Evolutionary conservation across 2,113 vertebrate species (phyloP).

Genomic region (Microcebus jonahi): DNA sequence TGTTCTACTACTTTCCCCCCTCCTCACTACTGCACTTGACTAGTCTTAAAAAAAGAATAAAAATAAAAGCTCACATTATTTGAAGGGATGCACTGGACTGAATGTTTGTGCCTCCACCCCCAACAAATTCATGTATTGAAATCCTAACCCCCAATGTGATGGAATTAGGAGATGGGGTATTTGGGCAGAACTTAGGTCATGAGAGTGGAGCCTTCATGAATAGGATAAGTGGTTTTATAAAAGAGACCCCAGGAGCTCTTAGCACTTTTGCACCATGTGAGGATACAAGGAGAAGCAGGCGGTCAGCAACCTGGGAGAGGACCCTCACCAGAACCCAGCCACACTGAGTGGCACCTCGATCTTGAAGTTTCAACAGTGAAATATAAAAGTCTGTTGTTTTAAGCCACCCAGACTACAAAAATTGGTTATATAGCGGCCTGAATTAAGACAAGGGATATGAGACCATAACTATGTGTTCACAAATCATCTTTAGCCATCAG

Average conservation of each 20-base stretch:
- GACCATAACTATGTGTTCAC: neutral
- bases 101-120: neutral
- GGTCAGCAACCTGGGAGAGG: neutral
- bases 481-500: neutral
- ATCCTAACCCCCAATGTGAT: neutral
- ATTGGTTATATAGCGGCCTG: neutral
- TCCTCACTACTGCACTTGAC: too few relatives aligned
- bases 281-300: neutral
- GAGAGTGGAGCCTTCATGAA: neutral
- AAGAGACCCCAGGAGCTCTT: neutral
- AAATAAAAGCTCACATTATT: neutral
- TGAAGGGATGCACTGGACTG: neutral
- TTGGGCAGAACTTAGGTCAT: neutral
- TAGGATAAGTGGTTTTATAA: neutral
- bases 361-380: neutral
- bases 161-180: neutral
- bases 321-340: neutral
- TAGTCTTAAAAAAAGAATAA: too few relatives aligned
- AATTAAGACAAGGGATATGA: neutral
- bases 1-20: too few relatives aligned
- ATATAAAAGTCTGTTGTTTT: neutral
- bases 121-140: neutral
- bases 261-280: neutral
- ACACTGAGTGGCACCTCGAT: neutral
- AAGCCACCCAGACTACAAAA: neutral